phyloP scores from a whole-genome alignment of 2,888 invertebrate genomes.

The Tetragonisca angustula region DNA sequence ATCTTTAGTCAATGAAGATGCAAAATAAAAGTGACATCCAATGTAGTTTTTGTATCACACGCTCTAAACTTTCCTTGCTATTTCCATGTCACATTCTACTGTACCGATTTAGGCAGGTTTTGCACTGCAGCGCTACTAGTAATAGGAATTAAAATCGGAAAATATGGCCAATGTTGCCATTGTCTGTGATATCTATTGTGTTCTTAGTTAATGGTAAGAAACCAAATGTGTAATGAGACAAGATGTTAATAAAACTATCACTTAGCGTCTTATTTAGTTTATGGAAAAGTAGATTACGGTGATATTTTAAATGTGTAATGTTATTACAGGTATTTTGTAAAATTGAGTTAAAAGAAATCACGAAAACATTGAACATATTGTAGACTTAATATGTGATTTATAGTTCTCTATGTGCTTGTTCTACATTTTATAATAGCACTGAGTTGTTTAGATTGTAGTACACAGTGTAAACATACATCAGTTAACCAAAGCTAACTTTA shows the following conservation, averaged over 20 bases:
- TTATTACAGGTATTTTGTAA: neutral
- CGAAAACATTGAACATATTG: constrained; percentile 8
- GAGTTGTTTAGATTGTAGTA: constrained; percentile 30
- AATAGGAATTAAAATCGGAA: no score
- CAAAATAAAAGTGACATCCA: no score
- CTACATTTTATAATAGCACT: constrained; percentile 28
- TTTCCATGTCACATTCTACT: no score
- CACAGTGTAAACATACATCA: constrained; percentile 1
- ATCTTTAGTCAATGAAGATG: no score
- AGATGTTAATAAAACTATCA: constrained; percentile 39
- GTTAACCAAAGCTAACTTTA: constrained; percentile 13
- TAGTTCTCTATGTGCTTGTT: constrained; percentile 34
- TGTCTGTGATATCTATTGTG: neutral
- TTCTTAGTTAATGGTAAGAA: neutral
- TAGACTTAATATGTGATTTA: constrained; percentile 15
- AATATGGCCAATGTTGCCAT: no score
- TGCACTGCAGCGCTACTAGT: no score
- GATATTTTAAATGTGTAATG: constrained; percentile 12
- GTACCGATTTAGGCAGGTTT: no score
- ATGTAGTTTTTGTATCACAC: no score
- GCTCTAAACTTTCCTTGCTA: no score
- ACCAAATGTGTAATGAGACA: constrained; percentile 18
- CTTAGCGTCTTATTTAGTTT: constrained; percentile 31
- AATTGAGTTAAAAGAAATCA: constrained; percentile 7
- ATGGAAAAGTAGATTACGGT: constrained; percentile 28